Evolutionary conservation across 1,140 invertebrate genomes (phyloP).

Genomic region (Paracyclopina nana): DNA sequence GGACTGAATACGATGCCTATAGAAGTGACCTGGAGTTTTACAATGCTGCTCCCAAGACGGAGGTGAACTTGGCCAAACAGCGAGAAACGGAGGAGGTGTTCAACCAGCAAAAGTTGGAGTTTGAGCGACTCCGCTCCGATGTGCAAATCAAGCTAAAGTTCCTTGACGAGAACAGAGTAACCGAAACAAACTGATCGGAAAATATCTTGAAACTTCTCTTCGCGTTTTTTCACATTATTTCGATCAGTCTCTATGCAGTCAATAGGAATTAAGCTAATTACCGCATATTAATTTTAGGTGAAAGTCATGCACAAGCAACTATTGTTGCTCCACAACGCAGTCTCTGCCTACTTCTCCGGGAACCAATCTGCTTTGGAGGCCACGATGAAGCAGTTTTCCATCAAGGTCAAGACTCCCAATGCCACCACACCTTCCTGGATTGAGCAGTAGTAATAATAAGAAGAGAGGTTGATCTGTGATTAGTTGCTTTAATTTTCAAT

Average conservation of each 20-base stretch:
- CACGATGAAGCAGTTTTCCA: conserved; percentile 89
- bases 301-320: conserved; percentile 97
- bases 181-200: conserved; percentile 17
- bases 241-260: not conserved
- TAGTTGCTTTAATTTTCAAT: no score
- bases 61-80: conserved; percentile 17
- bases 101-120: conserved; percentile 61
- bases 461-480: no score
- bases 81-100: conserved; percentile 43
- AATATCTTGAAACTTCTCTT: not conserved
- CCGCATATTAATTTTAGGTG: conserved; percentile 39
- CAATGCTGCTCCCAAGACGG: conserved; percentile 32
- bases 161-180: conserved; percentile 84
- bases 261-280: not conserved
- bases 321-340: conserved; percentile 80
- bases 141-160: conserved; percentile 88
- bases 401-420: conserved; percentile 56
- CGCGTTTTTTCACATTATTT: not conserved
- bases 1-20: conserved; percentile 93
- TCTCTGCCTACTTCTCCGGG: conserved; percentile 87
- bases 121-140: conserved; percentile 73
- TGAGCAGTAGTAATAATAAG: conserved; percentile 39
- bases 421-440: conserved; percentile 49
- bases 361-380: conserved; percentile 78
- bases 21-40: conserved; percentile 62